phyloP scores from a whole-genome alignment of 2,113 vertebrate genomes.

The Cinclus mexicanus region DNA sequence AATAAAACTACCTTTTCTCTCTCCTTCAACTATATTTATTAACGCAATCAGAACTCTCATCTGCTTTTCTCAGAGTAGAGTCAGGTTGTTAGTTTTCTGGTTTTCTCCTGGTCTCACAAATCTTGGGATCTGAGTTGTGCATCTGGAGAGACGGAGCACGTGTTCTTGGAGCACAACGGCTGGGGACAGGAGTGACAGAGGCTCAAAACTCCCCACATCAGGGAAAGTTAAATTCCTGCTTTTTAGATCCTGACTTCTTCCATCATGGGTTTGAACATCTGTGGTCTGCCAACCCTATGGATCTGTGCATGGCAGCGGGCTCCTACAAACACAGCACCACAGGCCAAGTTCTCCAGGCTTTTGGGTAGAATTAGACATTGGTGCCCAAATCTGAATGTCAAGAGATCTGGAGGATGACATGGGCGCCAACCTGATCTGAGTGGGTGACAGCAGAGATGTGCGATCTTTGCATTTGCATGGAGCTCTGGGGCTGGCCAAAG shows the following conservation, averaged over 20 bases:
- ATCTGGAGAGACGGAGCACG: neutral
- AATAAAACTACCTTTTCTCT: neutral
- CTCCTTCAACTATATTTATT: neutral
- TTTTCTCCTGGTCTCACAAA: neutral
- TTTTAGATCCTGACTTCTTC: neutral
- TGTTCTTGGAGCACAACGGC: neutral
- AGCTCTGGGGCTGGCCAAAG: neutral
- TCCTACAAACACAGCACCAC: neutral
- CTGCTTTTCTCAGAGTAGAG: neutral
- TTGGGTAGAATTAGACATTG: neutral
- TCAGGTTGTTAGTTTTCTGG: neutral
- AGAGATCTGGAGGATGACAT: neutral
- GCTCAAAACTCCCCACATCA: accelerated
- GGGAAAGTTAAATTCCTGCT: neutral
- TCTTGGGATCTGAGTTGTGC: neutral
- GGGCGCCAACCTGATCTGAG: neutral
- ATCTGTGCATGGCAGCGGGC: neutral
- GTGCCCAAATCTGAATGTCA: neutral
- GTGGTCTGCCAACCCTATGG: accelerated
- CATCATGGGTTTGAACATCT: neutral
- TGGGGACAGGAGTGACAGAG: neutral
- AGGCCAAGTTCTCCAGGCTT: neutral
- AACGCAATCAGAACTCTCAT: neutral
- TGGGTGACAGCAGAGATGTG: neutral
- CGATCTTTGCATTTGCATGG: neutral